Percentiles rank a stretch among this genome's conserved stretches.
phyloP scores from a whole-genome alignment of 92 coral and sea anemone genomes.

The Parazoanthus swiftii region DNA sequence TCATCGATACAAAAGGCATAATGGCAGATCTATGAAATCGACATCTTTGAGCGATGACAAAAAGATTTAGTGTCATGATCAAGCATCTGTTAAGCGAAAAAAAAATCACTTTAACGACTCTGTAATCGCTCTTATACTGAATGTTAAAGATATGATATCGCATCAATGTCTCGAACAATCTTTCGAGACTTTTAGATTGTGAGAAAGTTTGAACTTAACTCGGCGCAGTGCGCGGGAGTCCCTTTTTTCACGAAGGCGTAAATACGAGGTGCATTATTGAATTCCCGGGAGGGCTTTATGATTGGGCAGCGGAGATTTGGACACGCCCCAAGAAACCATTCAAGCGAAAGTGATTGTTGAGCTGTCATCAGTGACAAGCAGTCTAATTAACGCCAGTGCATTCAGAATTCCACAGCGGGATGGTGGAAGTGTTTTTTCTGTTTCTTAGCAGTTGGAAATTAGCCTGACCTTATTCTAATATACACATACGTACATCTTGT shows the following conservation, averaged over 20 bases:
- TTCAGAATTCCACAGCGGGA: slow-evolving; percentile 37
- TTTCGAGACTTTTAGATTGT: neutral
- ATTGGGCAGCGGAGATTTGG: slow-evolving; percentile 25
- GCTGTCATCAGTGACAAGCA: slow-evolving; percentile 28
- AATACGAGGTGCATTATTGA: slow-evolving; percentile 7
- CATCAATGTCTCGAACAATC: neutral
- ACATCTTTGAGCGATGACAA: slow-evolving; percentile 27
- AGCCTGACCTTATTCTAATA: slow-evolving; percentile 5
- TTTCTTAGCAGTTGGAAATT: neutral
- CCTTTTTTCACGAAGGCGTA: neutral
- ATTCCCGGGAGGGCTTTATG: slow-evolving; percentile 30
- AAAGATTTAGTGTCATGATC: neutral
- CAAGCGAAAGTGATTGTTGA: slow-evolving; percentile 23
- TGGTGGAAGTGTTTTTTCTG: slow-evolving; percentile 3
- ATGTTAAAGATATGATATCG: neutral
- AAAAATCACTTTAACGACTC: slow-evolving; percentile 15
- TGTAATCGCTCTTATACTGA: slow-evolving; percentile 23
- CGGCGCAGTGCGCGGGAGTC: neutral
- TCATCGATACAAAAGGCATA: slow-evolving; percentile 11
- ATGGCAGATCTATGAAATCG: slow-evolving; percentile 16
- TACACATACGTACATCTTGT: neutral
- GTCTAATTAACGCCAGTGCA: slow-evolving; percentile 32
- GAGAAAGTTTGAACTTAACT: neutral
- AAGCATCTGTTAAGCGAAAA: slow-evolving; percentile 27
- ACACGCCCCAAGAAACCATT: slow-evolving; percentile 22